phyloP scores from a whole-genome alignment of 1,140 invertebrate genomes.

The Drosophila tristis region DNA sequence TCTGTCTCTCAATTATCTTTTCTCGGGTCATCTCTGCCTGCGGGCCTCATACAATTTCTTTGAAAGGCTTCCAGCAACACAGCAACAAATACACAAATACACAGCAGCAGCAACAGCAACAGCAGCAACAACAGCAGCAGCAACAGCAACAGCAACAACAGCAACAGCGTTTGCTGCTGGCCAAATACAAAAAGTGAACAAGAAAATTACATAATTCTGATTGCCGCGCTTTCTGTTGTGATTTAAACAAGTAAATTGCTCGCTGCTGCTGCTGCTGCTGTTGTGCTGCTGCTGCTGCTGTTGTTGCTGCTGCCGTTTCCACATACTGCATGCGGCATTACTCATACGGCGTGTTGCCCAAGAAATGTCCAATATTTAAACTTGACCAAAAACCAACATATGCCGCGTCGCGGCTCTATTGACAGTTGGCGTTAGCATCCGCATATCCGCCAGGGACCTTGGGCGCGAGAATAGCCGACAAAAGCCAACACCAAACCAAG shows the following conservation, averaged over 20 bases:
- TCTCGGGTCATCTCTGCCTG: not conserved
- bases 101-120: constrained; percentile 2
- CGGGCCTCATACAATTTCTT: constrained; percentile 46
- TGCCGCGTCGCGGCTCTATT: constrained; percentile 29
- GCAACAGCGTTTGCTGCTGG: constrained; percentile 18
- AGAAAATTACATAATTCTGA: constrained; percentile 71
- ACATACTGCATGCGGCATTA: constrained; percentile 48
- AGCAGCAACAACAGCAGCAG: not conserved
- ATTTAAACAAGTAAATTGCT: constrained; percentile 47
- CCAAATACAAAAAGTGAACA: constrained; percentile 48
- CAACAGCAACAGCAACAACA: not conserved
- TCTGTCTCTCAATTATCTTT: not conserved
- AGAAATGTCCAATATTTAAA: constrained; percentile 68
- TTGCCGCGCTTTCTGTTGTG: constrained; percentile 43
- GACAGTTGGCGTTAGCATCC: constrained; percentile 47
- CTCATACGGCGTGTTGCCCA: constrained; percentile 65
- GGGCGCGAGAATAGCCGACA: constrained; percentile 30
- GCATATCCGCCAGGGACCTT: constrained; percentile 26
- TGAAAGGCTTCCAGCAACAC: constrained; percentile 32
- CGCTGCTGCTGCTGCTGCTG: constrained; percentile 21
- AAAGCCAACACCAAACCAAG: constrained; percentile 21
- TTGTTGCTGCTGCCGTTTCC: constrained; percentile 10
- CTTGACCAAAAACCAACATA: constrained; percentile 39
- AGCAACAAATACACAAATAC: constrained; percentile 5
- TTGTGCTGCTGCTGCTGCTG: constrained; percentile 11